Percentiles rank a stretch among this genome's conserved stretches.
phyloP scores from a whole-genome alignment of 2,888 invertebrate species.

The Diabrotica balteata region DNA sequence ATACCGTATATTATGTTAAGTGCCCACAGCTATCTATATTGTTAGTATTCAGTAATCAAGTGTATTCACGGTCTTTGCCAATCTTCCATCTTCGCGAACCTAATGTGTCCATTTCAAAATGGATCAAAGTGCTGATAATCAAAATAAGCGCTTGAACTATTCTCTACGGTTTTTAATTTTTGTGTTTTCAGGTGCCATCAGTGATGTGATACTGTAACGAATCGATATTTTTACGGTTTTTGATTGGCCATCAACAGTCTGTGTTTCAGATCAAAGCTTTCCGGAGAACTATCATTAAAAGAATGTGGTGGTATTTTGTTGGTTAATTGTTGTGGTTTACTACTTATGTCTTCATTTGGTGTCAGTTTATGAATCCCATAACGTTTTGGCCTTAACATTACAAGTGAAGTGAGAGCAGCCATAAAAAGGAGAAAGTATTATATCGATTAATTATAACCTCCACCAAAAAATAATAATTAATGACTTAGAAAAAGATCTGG shows the following conservation, averaged over 20 bases:
- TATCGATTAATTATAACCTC: too few relatives aligned
- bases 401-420: neutral
- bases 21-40: too few relatives aligned
- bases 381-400: neutral
- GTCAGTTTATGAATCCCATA: conserved; percentile 19
- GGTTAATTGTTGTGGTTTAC: conserved; percentile 19
- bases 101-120: too few relatives aligned
- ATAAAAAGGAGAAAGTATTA: neutral
- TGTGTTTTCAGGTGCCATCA: conserved; percentile 29
- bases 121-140: too few relatives aligned
- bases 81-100: too few relatives aligned
- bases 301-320: conserved; percentile 13
- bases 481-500: too few relatives aligned
- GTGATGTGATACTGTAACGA: conserved; percentile 36
- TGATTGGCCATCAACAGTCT: conserved; percentile 33
- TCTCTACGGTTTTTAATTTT: neutral
- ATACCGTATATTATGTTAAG: too few relatives aligned
- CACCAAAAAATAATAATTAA: too few relatives aligned
- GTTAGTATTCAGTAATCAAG: too few relatives aligned
- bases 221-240: conserved; percentile 42
- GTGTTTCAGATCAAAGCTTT: conserved; percentile 37
- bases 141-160: too few relatives aligned
- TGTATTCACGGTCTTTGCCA: too few relatives aligned
- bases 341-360: conserved; percentile 25
- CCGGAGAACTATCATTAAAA: conserved; percentile 20